Base-by-base conservation (phyloP, 1,140 invertebrate species). In the Drosophila parabipectinata region DNA sequence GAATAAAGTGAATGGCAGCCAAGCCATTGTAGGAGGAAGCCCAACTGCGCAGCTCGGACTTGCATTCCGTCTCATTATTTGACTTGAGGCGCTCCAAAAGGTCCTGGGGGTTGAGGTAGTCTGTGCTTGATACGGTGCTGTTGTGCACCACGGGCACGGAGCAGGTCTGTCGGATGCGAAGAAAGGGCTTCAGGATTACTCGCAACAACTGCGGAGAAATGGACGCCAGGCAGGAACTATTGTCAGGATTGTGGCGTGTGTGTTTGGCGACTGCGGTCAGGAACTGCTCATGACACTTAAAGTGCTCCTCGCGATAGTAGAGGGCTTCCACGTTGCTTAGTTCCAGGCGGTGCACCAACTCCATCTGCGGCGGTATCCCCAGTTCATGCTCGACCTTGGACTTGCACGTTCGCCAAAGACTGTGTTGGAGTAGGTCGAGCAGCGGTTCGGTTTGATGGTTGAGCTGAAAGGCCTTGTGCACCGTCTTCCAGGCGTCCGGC, bases 81-180 rank as follows among this genome's bases (percentile, higher is more conserved):
- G 94, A 93, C 44, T 95, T 95, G 14, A 97, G 91, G 48, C 94
- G 93, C 6, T 93, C 92, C 41, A 96, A 76, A 1, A 97, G 87
- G 59, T 96, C 94, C 67, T 96, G 94, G 93, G 96, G 90, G 51
- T 84, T 75, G 7, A 91, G 34, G 58, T 82, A 91, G 28, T 80
- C 62, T 5, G 78, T 82, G 5, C 66, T 72, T 30, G 67, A 41
- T 7, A 63, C 68, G 26, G 62, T 75, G n/a, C 68, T 76, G 9
- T 71, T 72, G 0, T 60, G 45, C 15, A 92, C 66, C 83, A 95
- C 95, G 1, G 96, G 96, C 92, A 96, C 95, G 15, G 94, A 94
- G 88, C 96, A 97, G 1, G 95, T 95, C 91, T 96, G 95, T 1
- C 96, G 93, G 41, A 97, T 92, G 41, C 93, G 93, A 41, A 95